phyloP scores from a whole-genome alignment of 2,797 vertebrate species.

The Uromys caudimaculatus region DNA sequence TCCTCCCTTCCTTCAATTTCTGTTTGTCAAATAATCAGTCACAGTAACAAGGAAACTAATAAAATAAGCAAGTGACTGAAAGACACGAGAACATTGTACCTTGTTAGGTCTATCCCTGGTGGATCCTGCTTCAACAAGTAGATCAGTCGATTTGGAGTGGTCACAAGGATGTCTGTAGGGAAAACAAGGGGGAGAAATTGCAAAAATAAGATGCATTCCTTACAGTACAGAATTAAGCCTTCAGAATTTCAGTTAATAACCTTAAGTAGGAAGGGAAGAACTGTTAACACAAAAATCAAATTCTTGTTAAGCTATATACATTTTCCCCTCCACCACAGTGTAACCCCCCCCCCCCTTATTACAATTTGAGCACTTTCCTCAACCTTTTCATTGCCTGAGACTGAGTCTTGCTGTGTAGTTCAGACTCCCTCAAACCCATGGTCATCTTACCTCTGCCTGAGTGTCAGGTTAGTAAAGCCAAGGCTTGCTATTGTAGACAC shows the following conservation, averaged over 20 bases:
- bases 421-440: background rate
- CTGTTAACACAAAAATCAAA: slow-evolving; percentile 28
- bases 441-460: background rate
- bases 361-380: background rate
- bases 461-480: background rate
- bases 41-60: background rate
- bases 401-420: background rate
- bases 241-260: slow-evolving; percentile 39
- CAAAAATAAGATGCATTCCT: slow-evolving; percentile 1
- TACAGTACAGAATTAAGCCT: slow-evolving; percentile 25
- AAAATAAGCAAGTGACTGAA: slow-evolving; percentile 9
- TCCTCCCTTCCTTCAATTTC: background rate
- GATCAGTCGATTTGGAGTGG: slow-evolving; percentile 96
- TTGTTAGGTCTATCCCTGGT: slow-evolving; percentile 93
- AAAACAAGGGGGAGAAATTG: slow-evolving; percentile 13
- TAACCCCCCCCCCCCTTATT: background rate
- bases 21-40: background rate
- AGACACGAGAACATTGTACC: slow-evolving; percentile 85
- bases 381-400: background rate
- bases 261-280: background rate
- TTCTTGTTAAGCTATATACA: background rate
- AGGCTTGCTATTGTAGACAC: background rate
- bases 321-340: background rate
- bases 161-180: slow-evolving; percentile 94
- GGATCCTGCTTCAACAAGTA: slow-evolving; percentile 96